Percentiles rank a stretch among this genome's conserved stretches.
Conservation (phyloP, 2,888 invertebrate genomes). For the Sarcophaga caerulescens region DNA sequence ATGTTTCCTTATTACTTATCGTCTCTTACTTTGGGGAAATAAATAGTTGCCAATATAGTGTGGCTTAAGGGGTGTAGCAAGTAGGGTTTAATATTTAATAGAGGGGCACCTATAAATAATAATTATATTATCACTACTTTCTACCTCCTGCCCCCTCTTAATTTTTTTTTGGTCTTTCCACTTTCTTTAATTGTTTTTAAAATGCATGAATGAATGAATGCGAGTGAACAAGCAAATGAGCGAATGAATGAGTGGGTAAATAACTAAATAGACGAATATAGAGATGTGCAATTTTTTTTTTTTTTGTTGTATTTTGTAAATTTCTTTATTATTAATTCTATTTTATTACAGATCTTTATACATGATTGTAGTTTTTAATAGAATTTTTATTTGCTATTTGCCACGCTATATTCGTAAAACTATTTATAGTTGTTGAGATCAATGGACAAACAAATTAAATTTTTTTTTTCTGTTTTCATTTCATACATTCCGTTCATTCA, state of each 20-base stretch:
- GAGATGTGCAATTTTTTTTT: conserved; percentile 40
- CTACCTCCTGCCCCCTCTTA: neutral
- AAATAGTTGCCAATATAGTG: neutral
- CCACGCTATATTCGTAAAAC: conserved; percentile 38
- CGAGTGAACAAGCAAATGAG: no score
- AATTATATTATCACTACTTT: conserved; percentile 45
- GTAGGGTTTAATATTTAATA: neutral
- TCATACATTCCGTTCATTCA: neutral
- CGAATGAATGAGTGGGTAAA: no score
- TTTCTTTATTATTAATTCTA: conserved; percentile 34
- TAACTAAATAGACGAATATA: neutral
- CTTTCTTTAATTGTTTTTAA: conserved; percentile 58
- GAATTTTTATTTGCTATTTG: conserved; percentile 25
- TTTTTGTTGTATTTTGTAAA: conserved; percentile 20
- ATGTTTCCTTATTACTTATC: conserved; percentile 29
- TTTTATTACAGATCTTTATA: conserved; percentile 45
- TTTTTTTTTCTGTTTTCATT: neutral
- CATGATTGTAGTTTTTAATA: neutral
- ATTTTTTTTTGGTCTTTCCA: neutral
- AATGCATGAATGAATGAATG: conserved; percentile 47
- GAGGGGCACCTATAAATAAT: conserved; percentile 49
- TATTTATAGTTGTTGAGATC: conserved; percentile 54
- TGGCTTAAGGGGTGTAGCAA: neutral
- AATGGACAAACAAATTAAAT: conserved; percentile 28
- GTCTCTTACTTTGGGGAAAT: conserved; percentile 8